Evolutionary conservation across 2,888 invertebrate species (phyloP), one percentile per base, ranked within the genome.

Genomic region (Synanthedon myopaeformis): DNA sequence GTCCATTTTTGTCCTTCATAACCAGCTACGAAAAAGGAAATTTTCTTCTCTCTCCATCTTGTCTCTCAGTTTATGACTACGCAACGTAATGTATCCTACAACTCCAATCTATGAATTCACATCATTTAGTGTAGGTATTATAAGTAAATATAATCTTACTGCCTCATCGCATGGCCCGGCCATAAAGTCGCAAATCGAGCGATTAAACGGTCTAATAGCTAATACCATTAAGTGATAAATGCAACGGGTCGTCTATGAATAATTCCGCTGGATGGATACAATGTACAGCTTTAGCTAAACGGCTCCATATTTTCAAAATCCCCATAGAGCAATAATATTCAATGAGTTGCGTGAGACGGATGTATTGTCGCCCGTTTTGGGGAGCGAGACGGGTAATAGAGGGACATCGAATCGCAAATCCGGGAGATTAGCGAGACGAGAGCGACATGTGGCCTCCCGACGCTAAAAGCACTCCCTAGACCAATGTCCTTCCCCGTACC

Each of bases 301-400:
- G 87, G 82, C 78, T 86, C 83, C 87, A 87, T 87, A 86, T 87
- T 87, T 87, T 84, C 81, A 82, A 85, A 86, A 87, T 87, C 87
- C 87, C 87, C 74, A 85, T 82, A 84, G 86, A 83, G 85, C 86
- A 86, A 87, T 87, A 86, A 86, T 85, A 85, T 86, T 84, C 85
- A 85, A 85, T 85, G 84, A 82, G 81, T 67, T 73, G 71, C 65
- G 70, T 70, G 86, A 81, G 82, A 86, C 70, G 70, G 75, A 72
- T 71, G 71, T 75, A 81, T 73, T 66, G 64, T 63, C 52, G 58
- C 55, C 53, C 59, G 52, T 58, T 57, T 62, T 59, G 61, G 63
- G 64, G 57, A 72, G 70, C 58, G 77, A 67, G 85, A 85, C 42
- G 64, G 66, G 58, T 55, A 61, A 64, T 66, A 59, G 62, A 76